Conservation (phyloP, 2,888 invertebrate genomes). For the Meliscaeva auricollis region DNA sequence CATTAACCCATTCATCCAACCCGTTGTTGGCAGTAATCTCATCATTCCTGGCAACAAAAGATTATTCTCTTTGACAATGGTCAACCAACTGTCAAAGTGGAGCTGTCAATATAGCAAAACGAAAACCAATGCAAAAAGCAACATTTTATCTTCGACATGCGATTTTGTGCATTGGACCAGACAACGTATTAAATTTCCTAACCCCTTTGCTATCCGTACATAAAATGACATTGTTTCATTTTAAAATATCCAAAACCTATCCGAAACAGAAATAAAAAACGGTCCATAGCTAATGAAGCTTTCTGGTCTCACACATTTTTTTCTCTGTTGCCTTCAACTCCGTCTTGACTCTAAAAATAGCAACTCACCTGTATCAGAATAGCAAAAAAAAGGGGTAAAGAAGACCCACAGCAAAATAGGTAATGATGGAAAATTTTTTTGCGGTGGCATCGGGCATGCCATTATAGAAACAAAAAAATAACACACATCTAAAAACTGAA, state of each 20-base stretch:
- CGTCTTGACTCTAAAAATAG: constrained; percentile 45
- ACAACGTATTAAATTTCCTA: not conserved
- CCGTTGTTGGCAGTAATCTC: too few species aligned
- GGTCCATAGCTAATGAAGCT: constrained; percentile 4
- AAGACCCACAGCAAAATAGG: constrained; percentile 42
- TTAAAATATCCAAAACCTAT: not conserved
- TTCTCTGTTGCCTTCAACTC: not conserved
- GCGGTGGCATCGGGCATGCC: constrained; percentile 17
- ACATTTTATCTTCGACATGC: not conserved
- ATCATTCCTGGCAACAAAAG: too few species aligned
- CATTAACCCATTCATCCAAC: too few species aligned
- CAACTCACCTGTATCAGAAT: constrained; percentile 24
- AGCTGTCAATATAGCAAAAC: not conserved
- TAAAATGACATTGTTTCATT: not conserved
- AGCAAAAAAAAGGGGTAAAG: not conserved
- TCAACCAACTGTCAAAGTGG: not conserved
- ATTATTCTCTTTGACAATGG: not conserved
- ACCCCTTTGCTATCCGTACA: not conserved
- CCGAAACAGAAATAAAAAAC: not conserved
- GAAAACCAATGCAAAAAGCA: not conserved
- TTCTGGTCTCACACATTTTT: not conserved
- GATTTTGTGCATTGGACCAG: not conserved
- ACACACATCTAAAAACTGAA: constrained; percentile 11
- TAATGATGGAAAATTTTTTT: constrained; percentile 50
- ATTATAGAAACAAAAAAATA: constrained; percentile 12